These are phyloP conservation scores for Chrysocyon brachyurus DNA, from an alignment of 2,797 vertebrate species.

Conservation along the genomic window DNA sequence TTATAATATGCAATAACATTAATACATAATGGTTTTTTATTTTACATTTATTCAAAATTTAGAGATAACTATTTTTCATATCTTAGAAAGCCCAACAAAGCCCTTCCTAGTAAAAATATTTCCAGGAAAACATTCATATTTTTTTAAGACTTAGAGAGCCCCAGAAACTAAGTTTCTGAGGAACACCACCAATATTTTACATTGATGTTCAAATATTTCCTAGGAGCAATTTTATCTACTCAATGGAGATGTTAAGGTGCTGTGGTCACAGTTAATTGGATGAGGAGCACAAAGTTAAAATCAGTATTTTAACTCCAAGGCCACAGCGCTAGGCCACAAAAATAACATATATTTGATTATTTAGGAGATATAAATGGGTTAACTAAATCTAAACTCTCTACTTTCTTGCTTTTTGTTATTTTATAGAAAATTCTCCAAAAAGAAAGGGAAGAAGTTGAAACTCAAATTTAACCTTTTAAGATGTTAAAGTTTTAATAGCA, in stretches of 20 bases:
- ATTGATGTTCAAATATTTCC: conserved; percentile 22
- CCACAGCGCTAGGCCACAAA: neutral
- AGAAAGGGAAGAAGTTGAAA: neutral
- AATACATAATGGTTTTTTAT: neutral
- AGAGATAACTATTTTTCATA: neutral
- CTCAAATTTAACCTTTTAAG: conserved; percentile 10
- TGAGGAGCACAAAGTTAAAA: conserved; percentile 48
- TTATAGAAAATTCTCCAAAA: conserved; percentile 20
- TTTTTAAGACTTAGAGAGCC: conserved; percentile 44
- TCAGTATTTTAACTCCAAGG: conserved; percentile 31
- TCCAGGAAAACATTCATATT: conserved; percentile 6
- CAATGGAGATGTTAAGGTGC: neutral
- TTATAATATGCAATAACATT: neutral
- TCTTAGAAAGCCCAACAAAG: neutral
- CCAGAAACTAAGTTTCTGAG: neutral
- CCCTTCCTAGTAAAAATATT: neutral
- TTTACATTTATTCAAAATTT: conserved; percentile 42
- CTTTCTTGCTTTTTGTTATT: conserved; percentile 15
- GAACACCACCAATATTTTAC: neutral
- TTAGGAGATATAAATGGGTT: neutral
- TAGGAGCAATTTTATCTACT: neutral
- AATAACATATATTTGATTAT: neutral
- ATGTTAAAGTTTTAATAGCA: neutral
- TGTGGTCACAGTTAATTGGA: neutral
- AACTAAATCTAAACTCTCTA: neutral